These are phyloP conservation scores for Alloplasta piceator DNA, from an alignment of 2,888 invertebrate genomes.

Conservation along the genomic window DNA sequence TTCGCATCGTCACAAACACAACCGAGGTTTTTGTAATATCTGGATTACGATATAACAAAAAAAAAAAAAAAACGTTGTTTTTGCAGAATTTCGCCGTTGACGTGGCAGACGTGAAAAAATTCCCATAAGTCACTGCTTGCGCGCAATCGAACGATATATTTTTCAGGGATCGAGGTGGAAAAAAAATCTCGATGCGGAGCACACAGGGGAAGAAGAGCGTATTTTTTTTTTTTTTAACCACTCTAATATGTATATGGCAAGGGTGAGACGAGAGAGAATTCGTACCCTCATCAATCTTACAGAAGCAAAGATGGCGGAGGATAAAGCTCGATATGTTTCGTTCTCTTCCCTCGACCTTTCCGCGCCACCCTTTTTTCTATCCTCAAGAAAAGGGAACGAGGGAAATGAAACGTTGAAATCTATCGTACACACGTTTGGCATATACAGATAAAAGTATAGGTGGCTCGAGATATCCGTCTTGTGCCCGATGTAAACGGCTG, in stretches of 20 bases:
- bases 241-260: background rate
- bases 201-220: background rate
- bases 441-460: conserved; percentile 5
- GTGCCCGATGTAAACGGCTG: conserved; percentile 56
- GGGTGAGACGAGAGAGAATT: conserved; percentile 9
- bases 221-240: no score
- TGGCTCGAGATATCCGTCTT: conserved; percentile 39
- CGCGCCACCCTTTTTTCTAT: conserved; percentile 25
- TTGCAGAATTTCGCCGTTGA: no score
- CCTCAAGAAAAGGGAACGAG: background rate
- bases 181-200: background rate
- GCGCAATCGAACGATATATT: no score
- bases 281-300: conserved; percentile 56
- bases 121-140: no score
- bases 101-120: no score
- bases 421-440: conserved; percentile 2
- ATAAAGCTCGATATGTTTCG: conserved; percentile 45
- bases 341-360: conserved; percentile 19
- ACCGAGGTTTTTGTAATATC: no score
- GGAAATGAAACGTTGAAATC: conserved; percentile 14
- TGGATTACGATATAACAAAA: no score
- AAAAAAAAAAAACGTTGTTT: no score
- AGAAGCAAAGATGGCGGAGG: conserved; percentile 40
- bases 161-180: no score
- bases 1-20: no score